Base-by-base conservation (phyloP, 2,888 invertebrate species). In the Catocala sponsa region DNA sequence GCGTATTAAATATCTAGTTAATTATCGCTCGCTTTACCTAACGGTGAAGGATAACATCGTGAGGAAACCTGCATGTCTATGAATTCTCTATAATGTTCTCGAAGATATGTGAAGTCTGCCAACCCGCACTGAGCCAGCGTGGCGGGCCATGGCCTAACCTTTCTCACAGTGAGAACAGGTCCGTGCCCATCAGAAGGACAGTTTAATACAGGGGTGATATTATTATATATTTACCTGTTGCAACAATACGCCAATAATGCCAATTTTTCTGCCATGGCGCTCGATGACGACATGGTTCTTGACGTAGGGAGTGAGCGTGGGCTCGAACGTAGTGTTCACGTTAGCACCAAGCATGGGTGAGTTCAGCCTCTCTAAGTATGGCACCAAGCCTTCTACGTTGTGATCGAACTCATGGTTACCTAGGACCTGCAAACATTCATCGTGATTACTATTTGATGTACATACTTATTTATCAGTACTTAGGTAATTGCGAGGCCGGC, bases 361-460 rank as follows among this genome's bases (percentile, higher is more conserved):
- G 0, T 96, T 91, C 7, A 97, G 81, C 0, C 87, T 88, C 74
- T 96, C 85, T 46, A 98, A 82, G 84, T 97, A 98, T 0, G 97
- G 97, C 0, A 96, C 95, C 0, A 98, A 87, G 0, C 97, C 98
- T 7, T 90, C 95, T 1, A 98, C 91, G 2, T 95, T 96, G 76
- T 97, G 95, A 83, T 98, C 98, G 79, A 98, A 98, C 85, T 98
- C 98, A 79, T 98, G 98, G 86, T 98, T 98, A 0, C 98, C 98
- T 7, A 98, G 84, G 0, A 97, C 97, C 98, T 98, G 82, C 9
- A 12, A 25, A 25, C 25, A 25, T 25, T 25, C 25, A 25, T 25
- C 25, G 25, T 25, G 25, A 25, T 25, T 25, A 25, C 2, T 25
- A 25, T 25, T 2, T 25, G 4, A 11, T 33, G n/a, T 12, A 47